phyloP scores from a whole-genome alignment of 2,113 vertebrate genomes.

The Artemisiospiza belli region DNA sequence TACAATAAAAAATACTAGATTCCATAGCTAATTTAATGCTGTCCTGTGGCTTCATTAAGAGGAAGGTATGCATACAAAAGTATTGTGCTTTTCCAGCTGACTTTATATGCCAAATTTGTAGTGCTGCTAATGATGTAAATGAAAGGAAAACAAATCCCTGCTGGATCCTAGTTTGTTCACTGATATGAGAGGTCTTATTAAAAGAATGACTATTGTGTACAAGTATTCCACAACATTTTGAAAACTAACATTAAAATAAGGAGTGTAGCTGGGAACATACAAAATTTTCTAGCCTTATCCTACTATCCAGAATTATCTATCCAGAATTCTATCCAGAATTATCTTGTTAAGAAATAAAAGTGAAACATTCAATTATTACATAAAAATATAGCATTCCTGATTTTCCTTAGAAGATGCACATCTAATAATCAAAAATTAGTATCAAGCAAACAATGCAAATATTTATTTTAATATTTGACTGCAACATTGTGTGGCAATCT shows the following conservation, averaged over 20 bases:
- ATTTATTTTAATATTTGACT: background rate
- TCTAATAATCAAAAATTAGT: conserved; percentile 6
- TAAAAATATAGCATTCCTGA: background rate
- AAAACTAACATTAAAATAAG: background rate
- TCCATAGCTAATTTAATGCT: background rate
- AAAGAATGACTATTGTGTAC: background rate
- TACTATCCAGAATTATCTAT: background rate
- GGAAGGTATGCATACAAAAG: background rate
- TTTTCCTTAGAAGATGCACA: background rate
- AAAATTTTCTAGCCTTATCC: background rate
- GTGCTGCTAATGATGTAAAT: conserved; percentile 46
- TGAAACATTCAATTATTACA: background rate
- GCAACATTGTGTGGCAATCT: background rate
- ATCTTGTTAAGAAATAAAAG: background rate
- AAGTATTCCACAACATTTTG: background rate
- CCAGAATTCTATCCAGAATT: background rate
- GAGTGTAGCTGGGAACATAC: background rate
- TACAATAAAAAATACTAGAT: background rate
- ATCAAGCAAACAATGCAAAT: background rate
- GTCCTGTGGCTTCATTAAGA: conserved; percentile 32
- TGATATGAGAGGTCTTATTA: conserved; percentile 26
- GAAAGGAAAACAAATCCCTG: conserved; percentile 9
- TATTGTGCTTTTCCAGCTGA: background rate
- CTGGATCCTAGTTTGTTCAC: background rate
- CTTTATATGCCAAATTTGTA: background rate